Base-by-base conservation (phyloP, 2,888 invertebrate species). In the Dasypogon diadema region DNA sequence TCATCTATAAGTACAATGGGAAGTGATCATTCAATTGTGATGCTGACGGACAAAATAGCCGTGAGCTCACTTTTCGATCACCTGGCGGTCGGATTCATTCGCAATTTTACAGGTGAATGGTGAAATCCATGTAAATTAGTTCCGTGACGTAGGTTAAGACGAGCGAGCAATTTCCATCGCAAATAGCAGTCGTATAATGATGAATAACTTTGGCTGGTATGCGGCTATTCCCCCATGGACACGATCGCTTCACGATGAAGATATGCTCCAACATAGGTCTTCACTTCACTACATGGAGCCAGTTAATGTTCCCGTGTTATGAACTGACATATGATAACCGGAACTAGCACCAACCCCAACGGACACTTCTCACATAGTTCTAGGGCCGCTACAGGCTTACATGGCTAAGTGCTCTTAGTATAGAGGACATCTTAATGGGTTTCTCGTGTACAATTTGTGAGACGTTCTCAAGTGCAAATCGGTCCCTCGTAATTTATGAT, bases 391-490 rank as follows among this genome's bases (percentile, higher is more conserved):
- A 70, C n/a, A 26, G n/a, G 18, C 70, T 14, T 12, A 34, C 18
- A 18, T 6, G 18, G 37, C 37, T 21, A 37, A 37, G 12, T 12
- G 10, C n/a, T 63, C 18, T 63, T 75, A 75, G 22, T 37, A 24
- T 3, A 5, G 73, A 74, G 30, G 60, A 74, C 73, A 72, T 76
- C 70, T 74, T 76, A 76, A 76, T 76, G 76, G 76, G 26, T 76
- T 76, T 76, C 74, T 76, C 76, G 68, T 76, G 76, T 76, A 68
- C 68, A 68, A 22, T 46, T 74, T 74, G 74, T 68, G 74, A 68
- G 74, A 74, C 68, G 58, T 65, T 76, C 65, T 68, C 76, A 58
- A 76, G 76, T 76, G 76, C 76, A 76, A 74, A 74, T 65, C 63
- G 63, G 16, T 63, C 56, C 55, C 22, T 74, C 30, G 63, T 74